Base-by-base conservation (phyloP, 2,113 vertebrate species). In the Connochaetes taurinus region DNA sequence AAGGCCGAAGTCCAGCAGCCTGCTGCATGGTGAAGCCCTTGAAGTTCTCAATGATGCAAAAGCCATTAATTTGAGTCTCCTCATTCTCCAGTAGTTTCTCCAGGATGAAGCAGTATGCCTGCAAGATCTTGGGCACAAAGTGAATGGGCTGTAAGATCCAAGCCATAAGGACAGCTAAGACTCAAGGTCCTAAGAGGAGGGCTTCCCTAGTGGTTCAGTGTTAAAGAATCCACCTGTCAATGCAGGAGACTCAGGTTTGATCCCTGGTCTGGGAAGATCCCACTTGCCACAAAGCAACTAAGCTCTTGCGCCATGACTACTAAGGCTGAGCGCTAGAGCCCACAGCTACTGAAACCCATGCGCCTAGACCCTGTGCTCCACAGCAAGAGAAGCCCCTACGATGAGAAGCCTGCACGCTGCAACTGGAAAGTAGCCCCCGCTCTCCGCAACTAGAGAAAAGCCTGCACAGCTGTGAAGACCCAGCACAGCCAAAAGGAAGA, bases 11-110 rank as follows among this genome's bases (percentile, higher is more conserved):
- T 25, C 99, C 99, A 0, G 99, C 99, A 0, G 99, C 99, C 80
- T 99, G 99, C 98, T 99, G 99, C 99, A 99, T 99, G 95, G 99
- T 99, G 97, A 99, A 99, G 97, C 99, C 99, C 97, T 99, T 99
- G 97, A 99, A 99, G 94, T 99, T 99, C 98, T 99, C 99, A 1
- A 99, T 98, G 94, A 99, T 99, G 97, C 99, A 99, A 97, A 99
- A 99, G 80, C 99, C 99, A 0, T 99, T 99, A 92, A 99, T 99
- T 97, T 99, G 99, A 1, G 99, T 99, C 98, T 99, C 99, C 87
- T 99, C 99, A 0, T 99, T 99, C 98, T 99, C 99, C 88, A 99
- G 98, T 55, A 99, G 98, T 96, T 99, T 99, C 99, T 99, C 99
- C 98, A 99, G 98, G 97, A 99, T 99, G 98, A 99, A 99, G 1